Conservation (phyloP, 2,113 vertebrate genomes). For the Labrus mixtus region DNA sequence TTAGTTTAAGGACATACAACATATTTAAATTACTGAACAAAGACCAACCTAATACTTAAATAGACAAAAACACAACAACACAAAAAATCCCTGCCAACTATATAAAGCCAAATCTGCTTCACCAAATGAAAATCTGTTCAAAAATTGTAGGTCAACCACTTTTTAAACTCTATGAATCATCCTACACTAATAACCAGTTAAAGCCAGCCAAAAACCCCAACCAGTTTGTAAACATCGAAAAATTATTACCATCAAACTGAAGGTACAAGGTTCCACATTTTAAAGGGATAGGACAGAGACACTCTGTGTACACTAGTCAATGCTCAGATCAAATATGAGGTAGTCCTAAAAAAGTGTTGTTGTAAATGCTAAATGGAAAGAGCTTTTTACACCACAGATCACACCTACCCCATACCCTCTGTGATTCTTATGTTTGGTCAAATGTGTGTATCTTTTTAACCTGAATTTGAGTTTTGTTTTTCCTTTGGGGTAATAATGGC, state of each 20-base stretch:
- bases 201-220: neutral
- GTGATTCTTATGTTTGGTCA: too few species aligned
- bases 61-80: too few species aligned
- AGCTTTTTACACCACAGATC: too few species aligned
- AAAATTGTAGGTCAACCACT: neutral
- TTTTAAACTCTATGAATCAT: neutral
- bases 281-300: neutral
- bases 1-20: too few species aligned
- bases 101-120: neutral
- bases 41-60: too few species aligned
- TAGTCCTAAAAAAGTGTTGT: too few species aligned
- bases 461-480: neutral
- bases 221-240: neutral
- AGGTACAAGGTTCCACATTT: neutral
- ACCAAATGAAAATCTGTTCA: neutral
- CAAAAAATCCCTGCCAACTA: neutral
- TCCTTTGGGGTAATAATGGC: neutral
- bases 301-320: neutral
- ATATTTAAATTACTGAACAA: too few species aligned
- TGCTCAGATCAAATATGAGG: neutral
- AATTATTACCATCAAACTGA: neutral
- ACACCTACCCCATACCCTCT: too few species aligned
- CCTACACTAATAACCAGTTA: neutral
- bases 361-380: too few species aligned
- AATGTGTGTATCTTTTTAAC: neutral